These are phyloP conservation scores for Bathynomus jamesi DNA, from an alignment of 1,140 invertebrate genomes.

Conservation along the genomic window DNA sequence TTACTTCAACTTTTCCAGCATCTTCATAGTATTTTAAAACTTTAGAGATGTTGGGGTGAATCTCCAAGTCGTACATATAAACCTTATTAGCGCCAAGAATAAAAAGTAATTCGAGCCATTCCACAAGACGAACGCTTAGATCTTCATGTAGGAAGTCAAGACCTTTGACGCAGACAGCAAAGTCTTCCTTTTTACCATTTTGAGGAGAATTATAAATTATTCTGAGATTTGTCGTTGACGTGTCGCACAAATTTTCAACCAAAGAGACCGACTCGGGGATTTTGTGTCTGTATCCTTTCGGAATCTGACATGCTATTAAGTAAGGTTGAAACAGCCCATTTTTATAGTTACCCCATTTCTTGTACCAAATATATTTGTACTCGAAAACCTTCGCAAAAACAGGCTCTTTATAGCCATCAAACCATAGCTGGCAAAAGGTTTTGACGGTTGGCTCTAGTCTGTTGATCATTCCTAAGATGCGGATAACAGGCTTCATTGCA, in stretches of 20 bases:
- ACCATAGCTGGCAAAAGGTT: constrained; percentile 84
- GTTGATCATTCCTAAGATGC: constrained; percentile 85
- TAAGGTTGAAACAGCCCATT: constrained; percentile 86
- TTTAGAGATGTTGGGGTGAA: constrained; percentile 84
- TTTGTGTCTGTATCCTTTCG: constrained; percentile 43
- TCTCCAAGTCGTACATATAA: constrained; percentile 82
- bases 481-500: constrained; percentile 65
- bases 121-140: constrained; percentile 76
- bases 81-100: constrained; percentile 85
- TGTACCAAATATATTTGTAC: constrained; percentile 90
- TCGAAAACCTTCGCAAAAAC: constrained; percentile 67
- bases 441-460: constrained; percentile 71
- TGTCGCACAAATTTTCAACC: constrained; percentile 65
- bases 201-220: constrained; percentile 65
- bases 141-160: constrained; percentile 87
- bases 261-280: constrained; percentile 77
- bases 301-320: constrained; percentile 76
- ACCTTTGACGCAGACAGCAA: constrained; percentile 91
- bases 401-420: constrained; percentile 68
- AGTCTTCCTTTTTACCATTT: constrained; percentile 58
- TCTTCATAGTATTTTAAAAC: constrained; percentile 72
- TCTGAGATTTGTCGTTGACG: constrained; percentile 54
- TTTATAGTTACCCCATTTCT: constrained; percentile 89
- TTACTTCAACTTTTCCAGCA: constrained; percentile 68
- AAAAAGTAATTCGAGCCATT: constrained; percentile 85